phyloP scores from a whole-genome alignment of 2,888 invertebrate genomes.

The Prosapia bicincta region DNA sequence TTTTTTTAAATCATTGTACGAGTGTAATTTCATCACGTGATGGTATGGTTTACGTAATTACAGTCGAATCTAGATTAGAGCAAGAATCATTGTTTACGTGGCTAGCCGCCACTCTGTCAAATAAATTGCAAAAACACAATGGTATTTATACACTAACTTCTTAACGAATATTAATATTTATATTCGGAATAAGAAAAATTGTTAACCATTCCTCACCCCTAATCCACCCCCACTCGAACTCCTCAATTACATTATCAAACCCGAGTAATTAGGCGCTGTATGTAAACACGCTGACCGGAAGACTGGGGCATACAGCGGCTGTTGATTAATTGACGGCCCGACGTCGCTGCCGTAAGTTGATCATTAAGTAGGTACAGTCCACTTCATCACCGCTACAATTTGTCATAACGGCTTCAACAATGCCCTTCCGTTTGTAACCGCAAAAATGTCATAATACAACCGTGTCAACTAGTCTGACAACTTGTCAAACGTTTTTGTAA shows the following conservation, averaged over 20 bases:
- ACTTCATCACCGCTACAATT: conserved; percentile 25
- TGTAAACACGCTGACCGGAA: conserved; percentile 14
- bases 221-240: conserved; percentile 28
- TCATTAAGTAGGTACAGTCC: conserved; percentile 38
- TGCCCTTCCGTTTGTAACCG: conserved; percentile 11
- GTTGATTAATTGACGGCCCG: conserved; percentile 42
- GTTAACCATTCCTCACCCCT: too few species aligned
- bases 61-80: too few species aligned
- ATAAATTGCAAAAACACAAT: too few species aligned
- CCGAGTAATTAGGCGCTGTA: not conserved
- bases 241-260: conserved; percentile 30
- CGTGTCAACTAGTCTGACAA: not conserved
- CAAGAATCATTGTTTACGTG: too few species aligned
- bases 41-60: too few species aligned
- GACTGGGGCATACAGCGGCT: not conserved
- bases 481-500: too few species aligned
- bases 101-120: too few species aligned
- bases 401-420: conserved; percentile 19
- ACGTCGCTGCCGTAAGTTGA: conserved; percentile 42
- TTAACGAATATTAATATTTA: too few species aligned
- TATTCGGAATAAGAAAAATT: too few species aligned
- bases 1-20: too few species aligned
- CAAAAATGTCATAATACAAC: not conserved
- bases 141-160: too few species aligned
- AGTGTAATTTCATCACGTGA: too few species aligned